Percentiles rank a stretch among this genome's conserved stretches.
Conservation (phyloP, 2,113 vertebrate species). For the Pangasianodon gigas region DNA sequence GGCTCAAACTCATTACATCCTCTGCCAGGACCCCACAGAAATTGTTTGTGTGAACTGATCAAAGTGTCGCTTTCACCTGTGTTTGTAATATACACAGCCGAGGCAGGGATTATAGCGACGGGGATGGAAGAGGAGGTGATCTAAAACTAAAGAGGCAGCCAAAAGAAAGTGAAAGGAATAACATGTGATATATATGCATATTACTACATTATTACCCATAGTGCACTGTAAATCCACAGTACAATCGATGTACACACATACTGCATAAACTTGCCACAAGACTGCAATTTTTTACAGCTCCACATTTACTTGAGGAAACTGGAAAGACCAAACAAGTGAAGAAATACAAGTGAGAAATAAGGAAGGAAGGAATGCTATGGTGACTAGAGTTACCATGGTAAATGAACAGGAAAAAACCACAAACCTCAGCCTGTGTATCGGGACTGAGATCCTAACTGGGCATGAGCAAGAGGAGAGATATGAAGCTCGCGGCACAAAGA, state of each 20-base stretch:
- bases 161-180: neutral
- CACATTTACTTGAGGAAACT: neutral
- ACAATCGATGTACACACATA: neutral
- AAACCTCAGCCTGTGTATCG: neutral
- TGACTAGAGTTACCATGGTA: neutral
- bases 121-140: conserved; percentile 2
- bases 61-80: conserved; percentile 13
- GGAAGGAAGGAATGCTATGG: neutral
- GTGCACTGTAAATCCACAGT: neutral
- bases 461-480: neutral
- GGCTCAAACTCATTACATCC: neutral
- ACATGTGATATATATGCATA: neutral
- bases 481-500: neutral
- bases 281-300: neutral
- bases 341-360: neutral
- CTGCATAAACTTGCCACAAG: neutral
- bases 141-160: neutral
- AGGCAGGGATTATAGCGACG: conserved; percentile 1
- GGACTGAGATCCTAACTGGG: neutral
- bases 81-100: conserved; percentile 8
- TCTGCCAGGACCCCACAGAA: conserved; percentile 25
- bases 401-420: neutral
- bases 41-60: conserved; percentile 32
- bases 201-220: neutral
- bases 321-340: neutral